Evolutionary conservation across 2,888 invertebrate species (phyloP).

Genomic region (Idaea biselata): DNA sequence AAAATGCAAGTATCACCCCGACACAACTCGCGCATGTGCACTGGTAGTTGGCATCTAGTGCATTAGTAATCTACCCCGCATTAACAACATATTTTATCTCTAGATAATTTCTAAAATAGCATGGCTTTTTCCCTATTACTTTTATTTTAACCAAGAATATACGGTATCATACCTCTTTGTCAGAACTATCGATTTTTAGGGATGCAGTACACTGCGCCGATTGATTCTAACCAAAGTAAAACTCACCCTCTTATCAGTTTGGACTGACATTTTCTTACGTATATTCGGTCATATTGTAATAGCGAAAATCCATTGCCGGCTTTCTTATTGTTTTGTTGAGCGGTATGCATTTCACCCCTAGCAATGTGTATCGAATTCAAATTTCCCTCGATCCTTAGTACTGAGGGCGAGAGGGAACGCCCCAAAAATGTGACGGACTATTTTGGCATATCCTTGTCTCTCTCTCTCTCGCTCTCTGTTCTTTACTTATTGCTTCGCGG

Average conservation of each 20-base stretch:
- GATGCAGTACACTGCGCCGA: neutral
- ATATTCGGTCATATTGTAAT: constrained; percentile 7
- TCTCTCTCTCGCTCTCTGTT: constrained; percentile 58
- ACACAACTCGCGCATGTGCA: neutral
- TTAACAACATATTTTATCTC: neutral
- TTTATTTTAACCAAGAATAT: neutral
- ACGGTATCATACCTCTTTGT: neutral
- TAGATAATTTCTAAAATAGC: neutral
- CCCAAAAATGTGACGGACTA: constrained; percentile 49
- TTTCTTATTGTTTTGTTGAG: neutral
- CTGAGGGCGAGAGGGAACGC: constrained; percentile 52
- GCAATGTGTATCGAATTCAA: constrained; percentile 19
- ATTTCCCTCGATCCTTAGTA: constrained; percentile 18
- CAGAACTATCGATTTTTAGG: constrained; percentile 3
- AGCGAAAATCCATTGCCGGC: constrained; percentile 22
- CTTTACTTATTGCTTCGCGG: constrained; percentile 47
- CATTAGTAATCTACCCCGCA: neutral
- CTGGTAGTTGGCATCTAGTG: neutral
- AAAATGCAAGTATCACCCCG: neutral
- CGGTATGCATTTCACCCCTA: constrained; percentile 3
- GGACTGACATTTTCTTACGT: constrained; percentile 2
- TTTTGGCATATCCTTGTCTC: constrained; percentile 54
- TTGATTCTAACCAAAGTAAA: constrained; percentile 15
- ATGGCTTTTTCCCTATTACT: neutral
- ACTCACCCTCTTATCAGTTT: constrained; percentile 13